phyloP scores from a whole-genome alignment of 53 echinoderm and acorn worm species.

The Luidia sarsii region DNA sequence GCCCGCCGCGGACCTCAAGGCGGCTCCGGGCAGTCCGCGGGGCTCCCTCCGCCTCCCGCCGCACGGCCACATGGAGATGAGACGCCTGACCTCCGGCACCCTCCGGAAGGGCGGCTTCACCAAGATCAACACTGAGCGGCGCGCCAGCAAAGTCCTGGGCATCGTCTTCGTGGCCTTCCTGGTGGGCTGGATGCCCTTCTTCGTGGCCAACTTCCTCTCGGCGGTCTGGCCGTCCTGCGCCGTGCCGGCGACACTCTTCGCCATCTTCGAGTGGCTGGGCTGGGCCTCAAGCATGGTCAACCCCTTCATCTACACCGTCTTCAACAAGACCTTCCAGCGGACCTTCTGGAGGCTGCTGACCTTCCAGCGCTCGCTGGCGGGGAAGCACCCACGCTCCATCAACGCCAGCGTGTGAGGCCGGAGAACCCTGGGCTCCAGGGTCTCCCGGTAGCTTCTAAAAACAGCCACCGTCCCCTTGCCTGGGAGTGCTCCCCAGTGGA shows the following conservation, averaged over 20 bases:
- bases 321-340: constrained; percentile 71
- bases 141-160: constrained; percentile 84
- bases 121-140: constrained; percentile 61
- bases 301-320: constrained; percentile 81
- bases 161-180: constrained; percentile 79
- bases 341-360: constrained; percentile 71
- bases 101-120: constrained; percentile 25
- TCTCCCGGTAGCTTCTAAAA: too few species aligned
- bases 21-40: constrained; percentile 4
- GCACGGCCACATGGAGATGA: neutral
- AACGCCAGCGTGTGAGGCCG: neutral
- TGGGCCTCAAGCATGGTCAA: constrained; percentile 89
- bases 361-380: neutral
- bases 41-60: neutral
- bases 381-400: too few species aligned
- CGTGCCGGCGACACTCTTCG: constrained; percentile 29
- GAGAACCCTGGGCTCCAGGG: neutral
- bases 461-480: too few species aligned
- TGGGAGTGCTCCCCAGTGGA: too few species aligned
- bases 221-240: constrained; percentile 56
- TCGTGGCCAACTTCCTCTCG: constrained; percentile 61
- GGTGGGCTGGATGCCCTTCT: constrained; percentile 85
- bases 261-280: constrained; percentile 81
- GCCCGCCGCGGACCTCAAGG: neutral
- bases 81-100: constrained; percentile 9